These are phyloP conservation scores for Melanotaenia boesemani DNA, from an alignment of 2,797 vertebrate genomes.

Conservation along the genomic window DNA sequence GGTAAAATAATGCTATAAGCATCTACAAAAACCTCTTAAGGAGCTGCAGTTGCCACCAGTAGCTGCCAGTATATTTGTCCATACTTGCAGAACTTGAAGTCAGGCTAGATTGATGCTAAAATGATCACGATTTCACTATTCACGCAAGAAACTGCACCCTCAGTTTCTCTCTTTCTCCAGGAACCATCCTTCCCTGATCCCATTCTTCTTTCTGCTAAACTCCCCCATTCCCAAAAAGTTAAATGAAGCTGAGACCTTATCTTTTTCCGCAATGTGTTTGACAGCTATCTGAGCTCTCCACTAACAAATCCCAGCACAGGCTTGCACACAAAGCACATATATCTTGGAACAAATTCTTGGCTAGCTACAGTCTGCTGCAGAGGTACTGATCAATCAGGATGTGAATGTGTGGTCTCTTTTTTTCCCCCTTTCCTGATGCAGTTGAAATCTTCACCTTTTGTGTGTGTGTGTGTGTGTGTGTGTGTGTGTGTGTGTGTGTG, in stretches of 20 bases:
- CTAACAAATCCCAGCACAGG: constrained; percentile 44
- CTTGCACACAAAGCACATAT: constrained; percentile 24
- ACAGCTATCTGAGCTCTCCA: constrained; percentile 51
- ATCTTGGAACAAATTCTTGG: constrained; percentile 43
- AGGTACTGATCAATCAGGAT: constrained; percentile 54
- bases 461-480: background rate
- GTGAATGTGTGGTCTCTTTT: constrained; percentile 50
- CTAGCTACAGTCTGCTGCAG: constrained; percentile 33
- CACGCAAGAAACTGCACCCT: background rate
- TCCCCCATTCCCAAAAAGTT: constrained; percentile 8
- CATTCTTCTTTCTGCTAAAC: constrained; percentile 18
- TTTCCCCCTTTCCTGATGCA: constrained; percentile 9
- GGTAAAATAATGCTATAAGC: background rate
- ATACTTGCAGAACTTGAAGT: background rate
- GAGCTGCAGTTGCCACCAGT: background rate
- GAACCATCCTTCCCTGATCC: background rate
- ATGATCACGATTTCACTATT: background rate
- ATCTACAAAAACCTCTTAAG: background rate
- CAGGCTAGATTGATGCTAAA: background rate
- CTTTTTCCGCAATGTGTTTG: constrained; percentile 56
- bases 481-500: background rate
- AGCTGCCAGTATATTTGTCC: background rate
- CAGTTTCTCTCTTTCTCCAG: background rate
- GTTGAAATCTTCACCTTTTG: constrained; percentile 47
- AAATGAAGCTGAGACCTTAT: constrained; percentile 46